A percentile compares a stretch with the other conserved stretches of the same genome.
Conservation (phyloP, 2,797 vertebrate species). For the Pseudochirops cupreus region DNA sequence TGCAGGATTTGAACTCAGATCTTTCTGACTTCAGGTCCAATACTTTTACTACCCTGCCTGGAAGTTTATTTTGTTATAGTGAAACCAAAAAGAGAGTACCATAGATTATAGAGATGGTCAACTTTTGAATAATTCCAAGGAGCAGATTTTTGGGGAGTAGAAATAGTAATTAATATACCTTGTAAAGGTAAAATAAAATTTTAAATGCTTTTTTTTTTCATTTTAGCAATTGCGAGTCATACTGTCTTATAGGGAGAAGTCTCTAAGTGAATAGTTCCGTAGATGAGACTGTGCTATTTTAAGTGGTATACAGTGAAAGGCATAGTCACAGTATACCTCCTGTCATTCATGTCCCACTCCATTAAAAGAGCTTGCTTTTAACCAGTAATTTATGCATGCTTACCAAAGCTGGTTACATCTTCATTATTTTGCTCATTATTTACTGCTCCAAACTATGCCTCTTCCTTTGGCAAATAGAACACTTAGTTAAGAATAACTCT, state of each 20-base stretch:
- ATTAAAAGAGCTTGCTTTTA: conserved; percentile 56
- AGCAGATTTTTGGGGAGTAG: background rate
- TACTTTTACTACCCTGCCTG: background rate
- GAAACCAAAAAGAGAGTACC: background rate
- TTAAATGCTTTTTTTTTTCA: background rate
- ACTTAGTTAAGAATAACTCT: conserved; percentile 66
- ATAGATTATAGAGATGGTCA: no score
- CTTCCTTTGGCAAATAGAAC: conserved; percentile 58
- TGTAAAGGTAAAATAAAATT: background rate
- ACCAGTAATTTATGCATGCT: conserved; percentile 51
- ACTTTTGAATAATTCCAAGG: background rate
- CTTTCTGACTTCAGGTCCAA: background rate
- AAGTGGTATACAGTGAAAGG: background rate
- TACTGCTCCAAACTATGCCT: conserved; percentile 44
- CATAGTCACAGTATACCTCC: background rate
- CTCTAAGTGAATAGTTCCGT: background rate
- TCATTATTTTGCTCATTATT: conserved; percentile 58
- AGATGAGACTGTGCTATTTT: background rate
- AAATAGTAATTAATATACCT: background rate
- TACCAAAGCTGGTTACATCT: conserved; percentile 43
- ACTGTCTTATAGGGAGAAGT: background rate
- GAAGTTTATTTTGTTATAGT: background rate
- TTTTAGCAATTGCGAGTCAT: background rate
- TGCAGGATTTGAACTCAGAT: background rate
- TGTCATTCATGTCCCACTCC: conserved; percentile 38